Evolutionary conservation across 2,797 vertebrate genomes (phyloP), one percentile per base, ranked within the genome.

Genomic region (Enteromius viviparus): DNA sequence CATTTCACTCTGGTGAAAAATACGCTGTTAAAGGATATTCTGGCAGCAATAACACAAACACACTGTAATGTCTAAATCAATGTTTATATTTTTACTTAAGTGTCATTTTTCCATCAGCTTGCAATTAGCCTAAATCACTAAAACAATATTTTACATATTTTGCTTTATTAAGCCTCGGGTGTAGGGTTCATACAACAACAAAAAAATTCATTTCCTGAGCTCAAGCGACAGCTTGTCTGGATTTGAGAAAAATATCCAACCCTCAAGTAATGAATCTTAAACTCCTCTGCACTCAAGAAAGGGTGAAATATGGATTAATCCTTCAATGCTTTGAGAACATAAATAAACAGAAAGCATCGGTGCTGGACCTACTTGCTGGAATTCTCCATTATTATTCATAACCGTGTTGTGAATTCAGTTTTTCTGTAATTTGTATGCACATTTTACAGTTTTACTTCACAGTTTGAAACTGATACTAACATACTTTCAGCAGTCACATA

Each of bases 201-300:
- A 29, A 58, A 8, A 70, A 70, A 60, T 32, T n/a, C 2, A 80
- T 70, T 60, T 80, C 78, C 65, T 80, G 66, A 69, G 78, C 66
- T 58, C n/a, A 55, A 70, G 65, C 2, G 1, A 55, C 29, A 26
- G 45, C 34, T 77, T 19, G 15, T 26, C 23, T 10, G 37, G 23
- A 62, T 76, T 76, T 45, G 12, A 62, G 14, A 77, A 8, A 42
- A 23, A n/a, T 53, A 19, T 19, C 32, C 8, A 26, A 23, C 15
- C 32, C 34, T 70, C 1, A 45, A 55, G 17, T 9, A 80, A 80
- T 0, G 3, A 45, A 70, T 80, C 49, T 8, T 15, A 14, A 55
- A 42, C 19, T 58, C 32, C 23, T 64, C 15, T 8, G 58, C 34
- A 11, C 14, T 42, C 23, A 47, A 70, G n/a, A 58, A 53, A 69